Conservation (phyloP, 2,888 invertebrate species). For the Plagodis dolabraria region DNA sequence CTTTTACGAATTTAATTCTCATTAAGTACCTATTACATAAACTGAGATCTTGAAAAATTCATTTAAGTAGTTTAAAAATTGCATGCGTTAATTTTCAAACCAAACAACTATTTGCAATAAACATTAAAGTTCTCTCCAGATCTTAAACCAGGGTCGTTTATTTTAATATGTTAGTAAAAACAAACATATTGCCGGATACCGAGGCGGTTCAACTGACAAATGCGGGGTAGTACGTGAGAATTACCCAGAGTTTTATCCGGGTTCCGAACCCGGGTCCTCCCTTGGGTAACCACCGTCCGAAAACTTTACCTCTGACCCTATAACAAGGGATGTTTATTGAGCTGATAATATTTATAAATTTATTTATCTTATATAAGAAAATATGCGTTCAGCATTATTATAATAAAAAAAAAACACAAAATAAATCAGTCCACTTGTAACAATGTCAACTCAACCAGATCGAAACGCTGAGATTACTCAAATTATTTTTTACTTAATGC, state of each 20-base stretch:
- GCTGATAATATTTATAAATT: constrained; percentile 40
- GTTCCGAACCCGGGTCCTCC: constrained; percentile 65
- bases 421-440: no score
- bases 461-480: no score
- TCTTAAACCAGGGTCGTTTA: constrained; percentile 7
- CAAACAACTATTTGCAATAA: constrained; percentile 3
- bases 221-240: constrained; percentile 78
- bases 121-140: constrained; percentile 8
- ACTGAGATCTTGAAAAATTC: no score
- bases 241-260: constrained; percentile 82
- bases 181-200: constrained; percentile 24
- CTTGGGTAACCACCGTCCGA: constrained; percentile 74
- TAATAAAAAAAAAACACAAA: no score
- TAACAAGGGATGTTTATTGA: constrained; percentile 51
- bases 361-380: no score
- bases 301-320: constrained; percentile 80
- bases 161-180: constrained; percentile 28
- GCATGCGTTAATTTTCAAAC: not conserved
- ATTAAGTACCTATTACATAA: no score
- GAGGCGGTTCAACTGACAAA: constrained; percentile 59
- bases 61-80: no score
- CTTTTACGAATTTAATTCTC: no score
- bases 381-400: no score
- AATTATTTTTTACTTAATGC: no score
- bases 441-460: no score